These are phyloP conservation scores for Lutjanus campechanus DNA, from an alignment of 2,797 vertebrate genomes.

Conservation along the genomic window DNA sequence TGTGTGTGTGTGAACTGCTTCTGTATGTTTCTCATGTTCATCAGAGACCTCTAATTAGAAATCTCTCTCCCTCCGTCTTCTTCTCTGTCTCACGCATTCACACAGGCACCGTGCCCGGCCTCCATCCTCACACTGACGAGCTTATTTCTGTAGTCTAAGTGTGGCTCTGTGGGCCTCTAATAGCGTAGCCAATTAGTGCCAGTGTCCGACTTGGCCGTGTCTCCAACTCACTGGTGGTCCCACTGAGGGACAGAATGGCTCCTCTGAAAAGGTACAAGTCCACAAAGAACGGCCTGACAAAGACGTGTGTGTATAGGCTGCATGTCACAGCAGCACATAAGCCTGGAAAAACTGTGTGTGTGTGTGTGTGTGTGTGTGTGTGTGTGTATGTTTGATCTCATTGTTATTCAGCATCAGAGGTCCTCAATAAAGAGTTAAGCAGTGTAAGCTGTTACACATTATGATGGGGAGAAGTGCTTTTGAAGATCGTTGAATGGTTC, in stretches of 20 bases:
- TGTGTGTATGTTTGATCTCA: conserved; percentile 35
- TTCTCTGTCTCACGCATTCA: conserved; percentile 46
- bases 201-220: conserved; percentile 76
- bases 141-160: conserved; percentile 76
- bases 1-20: conserved; percentile 38
- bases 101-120: conserved; percentile 64
- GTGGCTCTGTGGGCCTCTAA: conserved; percentile 75
- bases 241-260: conserved; percentile 79
- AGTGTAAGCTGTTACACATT: conserved; percentile 37
- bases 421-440: conserved; percentile 37
- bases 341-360: conserved; percentile 38
- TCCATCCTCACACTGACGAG: conserved; percentile 69
- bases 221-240: conserved; percentile 81
- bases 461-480: conserved; percentile 32
- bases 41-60: conserved; percentile 76
- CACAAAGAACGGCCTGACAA: conserved; percentile 78
- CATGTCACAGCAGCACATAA: conserved; percentile 68
- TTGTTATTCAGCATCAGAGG: conserved; percentile 50
- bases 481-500: conserved; percentile 37
- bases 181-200: conserved; percentile 81
- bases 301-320: conserved; percentile 75
- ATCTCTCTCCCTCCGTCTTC: conserved; percentile 54
- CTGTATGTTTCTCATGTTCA: conserved; percentile 70
- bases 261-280: conserved; percentile 80
- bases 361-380: conserved; percentile 26